Evolutionary conservation across 2,113 vertebrate genomes (phyloP).

Genomic region (human (Homo sapiens)): GRCh38 chr15:47987001-47987500

Average conservation of each 20-base stretch:
- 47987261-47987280: neutral
- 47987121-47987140: neutral
- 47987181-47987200: neutral
- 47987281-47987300: neutral
- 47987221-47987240: neutral
- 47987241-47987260: neutral
- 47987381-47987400: neutral
- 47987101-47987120: neutral
- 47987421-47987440: neutral
- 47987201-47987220: neutral
- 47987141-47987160: neutral
- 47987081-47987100: neutral
- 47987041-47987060: neutral
- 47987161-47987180: neutral
- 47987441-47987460: neutral
- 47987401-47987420: neutral
- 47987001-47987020: neutral
- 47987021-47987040: constrained; percentile 11
- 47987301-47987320: neutral
- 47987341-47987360: neutral
- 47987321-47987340: neutral
- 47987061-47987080: neutral
- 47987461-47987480: neutral
- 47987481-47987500: neutral
- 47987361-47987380: neutral